These are phyloP conservation scores for Cyclophora albipunctata DNA, from an alignment of 2,888 invertebrate genomes.

Conservation along the genomic window DNA sequence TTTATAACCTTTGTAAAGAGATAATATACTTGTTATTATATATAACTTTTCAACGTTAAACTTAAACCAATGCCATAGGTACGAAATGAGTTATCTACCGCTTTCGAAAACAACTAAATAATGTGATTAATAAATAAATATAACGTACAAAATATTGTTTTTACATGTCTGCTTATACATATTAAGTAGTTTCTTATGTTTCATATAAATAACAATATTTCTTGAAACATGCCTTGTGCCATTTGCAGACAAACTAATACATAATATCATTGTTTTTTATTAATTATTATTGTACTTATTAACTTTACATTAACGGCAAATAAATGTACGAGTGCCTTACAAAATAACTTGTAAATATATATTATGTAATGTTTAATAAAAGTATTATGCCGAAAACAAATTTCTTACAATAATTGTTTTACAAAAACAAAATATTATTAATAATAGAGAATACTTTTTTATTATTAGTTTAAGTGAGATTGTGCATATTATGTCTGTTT, in stretches of 20 bases:
- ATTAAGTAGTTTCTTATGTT: conserved; percentile 51
- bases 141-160: conserved; percentile 59
- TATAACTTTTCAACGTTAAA: background rate
- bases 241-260: conserved; percentile 58
- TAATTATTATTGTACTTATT: conserved; percentile 66
- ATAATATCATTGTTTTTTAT: conserved; percentile 50
- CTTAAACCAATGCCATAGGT: conserved; percentile 35
- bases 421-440: conserved; percentile 50
- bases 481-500: conserved; percentile 75
- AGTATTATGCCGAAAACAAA: conserved; percentile 62
- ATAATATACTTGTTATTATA: too few relatives aligned
- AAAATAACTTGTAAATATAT: conserved; percentile 65
- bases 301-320: conserved; percentile 46
- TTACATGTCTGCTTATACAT: conserved; percentile 57
- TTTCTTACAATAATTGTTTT: conserved; percentile 61
- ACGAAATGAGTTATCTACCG: conserved; percentile 23
- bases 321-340: conserved; percentile 62
- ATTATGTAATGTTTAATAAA: conserved; percentile 51
- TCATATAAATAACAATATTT: conserved; percentile 46
- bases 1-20: too few relatives aligned
- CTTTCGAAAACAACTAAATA: conserved; percentile 21
- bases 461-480: conserved; percentile 68
- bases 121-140: conserved; percentile 53
- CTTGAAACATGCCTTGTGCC: conserved; percentile 67
- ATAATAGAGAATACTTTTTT: conserved; percentile 51